Evolutionary conservation across 1,140 invertebrate species (phyloP), one percentile per base, ranked within the genome.

Genomic region (Ips typographus): DNA sequence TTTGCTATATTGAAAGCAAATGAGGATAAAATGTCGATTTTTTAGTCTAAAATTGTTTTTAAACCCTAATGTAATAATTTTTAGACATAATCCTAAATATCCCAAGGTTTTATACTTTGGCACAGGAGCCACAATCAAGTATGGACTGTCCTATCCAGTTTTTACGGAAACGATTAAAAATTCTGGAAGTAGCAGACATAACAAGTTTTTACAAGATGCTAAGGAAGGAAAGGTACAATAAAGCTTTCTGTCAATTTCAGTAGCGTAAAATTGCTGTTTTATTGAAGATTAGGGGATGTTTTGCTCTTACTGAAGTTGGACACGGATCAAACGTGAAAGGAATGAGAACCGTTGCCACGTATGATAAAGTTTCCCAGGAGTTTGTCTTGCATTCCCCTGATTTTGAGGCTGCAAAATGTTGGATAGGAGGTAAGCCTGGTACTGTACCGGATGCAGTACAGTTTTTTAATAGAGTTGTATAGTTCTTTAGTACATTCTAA

Each of bases 391-490:
- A 97, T 79, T 92, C 95, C 1, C 94, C 95, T 0, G 91, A 95
- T 80, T 93, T 97, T 83, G 91, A 96, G 82, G 94, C 95, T 22
- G 93, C 93, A 42, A 98, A 98, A 85, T 95, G 93, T 82, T 98
- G 96, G 96, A 86, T 90, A 75, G 94, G 94, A 72, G 91, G 91
- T 92, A 80, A 87, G 22, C 22, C 22, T 88, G 93, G 22, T 95
- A 90, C 78, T 86, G 86, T 66, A 92, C 91, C 68, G 22, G 22
- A 22, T 22, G 0, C 22, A 22, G 22, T 22, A 22, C 22, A 22
- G 22, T 22, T 22, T 92, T n/a, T n/a, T n/a, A n/a, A n/a, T n/a
- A n/a, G n/a, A n/a, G n/a, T n/a, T n/a, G n/a, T n/a, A n/a, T n/a
- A n/a, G n/a, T n/a, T n/a, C n/a, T n/a, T n/a, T n/a, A n/a, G n/a